Percentiles rank a stretch among this genome's conserved stretches.
Conservation (phyloP, 1,140 invertebrate genomes). For the Diachasmimorpha longicaudata region DNA sequence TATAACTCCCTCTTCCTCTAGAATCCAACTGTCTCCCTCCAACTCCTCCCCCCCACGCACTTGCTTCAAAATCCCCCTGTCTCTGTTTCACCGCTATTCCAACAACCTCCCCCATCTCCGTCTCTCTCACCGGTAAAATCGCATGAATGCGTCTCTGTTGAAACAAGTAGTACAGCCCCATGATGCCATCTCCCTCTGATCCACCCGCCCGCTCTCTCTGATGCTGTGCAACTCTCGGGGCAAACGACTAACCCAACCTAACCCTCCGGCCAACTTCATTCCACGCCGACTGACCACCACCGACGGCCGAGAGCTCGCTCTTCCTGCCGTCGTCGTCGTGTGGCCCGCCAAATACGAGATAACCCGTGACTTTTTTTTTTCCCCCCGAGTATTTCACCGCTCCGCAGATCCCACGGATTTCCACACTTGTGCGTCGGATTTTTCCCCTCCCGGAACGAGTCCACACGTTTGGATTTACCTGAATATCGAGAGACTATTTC, state of each 20-base stretch:
- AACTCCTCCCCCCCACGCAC: slow-evolving; percentile 35
- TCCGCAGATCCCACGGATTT: background rate
- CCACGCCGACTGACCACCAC: slow-evolving; percentile 64
- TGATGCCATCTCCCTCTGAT: background rate
- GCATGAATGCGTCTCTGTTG: background rate
- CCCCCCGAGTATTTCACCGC: background rate
- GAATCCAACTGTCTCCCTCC: slow-evolving; percentile 18
- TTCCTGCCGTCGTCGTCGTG: slow-evolving; percentile 38
- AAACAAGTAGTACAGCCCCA: background rate
- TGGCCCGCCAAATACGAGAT: slow-evolving; percentile 18
- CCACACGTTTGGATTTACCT: background rate
- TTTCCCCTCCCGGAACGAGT: too few relatives aligned
- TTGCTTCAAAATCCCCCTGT: slow-evolving; percentile 10
- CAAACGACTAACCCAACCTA: slow-evolving; percentile 54
- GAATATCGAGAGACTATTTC: background rate
- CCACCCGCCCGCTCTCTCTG: slow-evolving; percentile 16
- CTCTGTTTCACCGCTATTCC: slow-evolving; percentile 30
- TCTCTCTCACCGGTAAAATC: background rate
- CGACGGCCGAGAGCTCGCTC: slow-evolving; percentile 56
- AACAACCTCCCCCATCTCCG: slow-evolving; percentile 15
- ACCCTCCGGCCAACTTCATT: slow-evolving; percentile 60
- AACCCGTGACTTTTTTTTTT: background rate
- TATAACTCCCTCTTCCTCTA: slow-evolving; percentile 38
- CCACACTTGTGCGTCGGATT: too few relatives aligned
- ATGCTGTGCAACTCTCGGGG: slow-evolving; percentile 44